phyloP scores from a whole-genome alignment of 2,797 vertebrate species.

The Arremon aurantiirostris region DNA sequence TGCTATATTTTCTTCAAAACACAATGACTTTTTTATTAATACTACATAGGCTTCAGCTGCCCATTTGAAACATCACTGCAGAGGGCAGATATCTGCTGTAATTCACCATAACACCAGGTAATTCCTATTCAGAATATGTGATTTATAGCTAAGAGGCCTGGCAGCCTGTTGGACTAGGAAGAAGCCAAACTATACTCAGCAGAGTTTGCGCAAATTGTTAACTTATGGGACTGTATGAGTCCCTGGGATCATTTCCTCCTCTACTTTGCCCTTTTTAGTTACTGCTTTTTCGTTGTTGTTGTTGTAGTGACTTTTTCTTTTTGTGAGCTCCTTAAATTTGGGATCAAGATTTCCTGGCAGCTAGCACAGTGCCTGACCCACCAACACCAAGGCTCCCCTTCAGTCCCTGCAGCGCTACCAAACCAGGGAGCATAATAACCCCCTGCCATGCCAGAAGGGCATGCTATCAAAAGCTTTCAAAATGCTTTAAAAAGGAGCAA shows the following conservation, averaged over 20 bases:
- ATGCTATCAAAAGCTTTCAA: not conserved
- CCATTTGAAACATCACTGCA: not conserved
- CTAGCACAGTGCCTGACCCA: not conserved
- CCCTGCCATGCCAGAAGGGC: not conserved
- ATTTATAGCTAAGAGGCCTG: not conserved
- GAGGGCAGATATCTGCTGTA: not conserved
- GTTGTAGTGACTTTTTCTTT: not conserved
- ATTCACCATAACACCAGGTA: not conserved
- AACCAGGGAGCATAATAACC: not conserved
- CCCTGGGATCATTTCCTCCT: not conserved
- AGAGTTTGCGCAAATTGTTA: not conserved
- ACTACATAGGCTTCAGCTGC: not conserved
- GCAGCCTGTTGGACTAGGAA: not conserved
- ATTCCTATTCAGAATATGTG: not conserved
- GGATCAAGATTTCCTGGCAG: not conserved
- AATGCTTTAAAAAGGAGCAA: not conserved
- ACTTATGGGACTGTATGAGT: rapidly evolving
- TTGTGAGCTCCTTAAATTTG: not conserved
- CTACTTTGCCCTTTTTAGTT: not conserved
- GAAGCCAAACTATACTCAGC: not conserved
- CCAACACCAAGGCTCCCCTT: not conserved
- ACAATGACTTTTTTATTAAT: not conserved
- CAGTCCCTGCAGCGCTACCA: not conserved
- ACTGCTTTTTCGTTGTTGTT: not conserved
- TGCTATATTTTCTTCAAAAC: not conserved